These are phyloP conservation scores for Cantharis nigra DNA, from an alignment of 2,888 invertebrate genomes.

Conservation along the genomic window DNA sequence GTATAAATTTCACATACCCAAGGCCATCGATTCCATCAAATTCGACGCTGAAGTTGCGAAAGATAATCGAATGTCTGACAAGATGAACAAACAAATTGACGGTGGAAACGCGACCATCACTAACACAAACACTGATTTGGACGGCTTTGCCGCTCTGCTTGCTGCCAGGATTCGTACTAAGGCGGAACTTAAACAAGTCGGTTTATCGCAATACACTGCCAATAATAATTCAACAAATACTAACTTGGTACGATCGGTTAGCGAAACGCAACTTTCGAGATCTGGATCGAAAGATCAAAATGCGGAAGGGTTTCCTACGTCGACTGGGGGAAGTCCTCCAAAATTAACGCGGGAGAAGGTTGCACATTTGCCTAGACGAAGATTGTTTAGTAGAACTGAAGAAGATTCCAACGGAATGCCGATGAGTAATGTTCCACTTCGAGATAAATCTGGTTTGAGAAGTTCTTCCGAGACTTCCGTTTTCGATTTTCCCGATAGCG, in stretches of 20 bases:
- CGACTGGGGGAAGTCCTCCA: constrained; percentile 19
- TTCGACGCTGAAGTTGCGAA: constrained; percentile 56
- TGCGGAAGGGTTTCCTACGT: constrained; percentile 21
- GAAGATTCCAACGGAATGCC: constrained; percentile 48
- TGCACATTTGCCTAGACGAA: constrained; percentile 53
- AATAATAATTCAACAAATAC: constrained; percentile 32
- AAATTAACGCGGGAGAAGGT: constrained; percentile 19
- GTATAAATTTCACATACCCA: constrained; percentile 69
- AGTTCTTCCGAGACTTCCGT: constrained; percentile 68
- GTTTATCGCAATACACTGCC: constrained; percentile 36
- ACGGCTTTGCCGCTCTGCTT: constrained; percentile 65
- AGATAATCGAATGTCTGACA: constrained; percentile 26
- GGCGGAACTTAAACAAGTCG: constrained; percentile 74
- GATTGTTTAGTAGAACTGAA: constrained; percentile 67
- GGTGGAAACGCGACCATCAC: constrained; percentile 39
- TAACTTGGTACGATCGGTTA: constrained; percentile 35
- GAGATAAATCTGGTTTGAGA: constrained; percentile 58
- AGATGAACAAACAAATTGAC: constrained; percentile 34
- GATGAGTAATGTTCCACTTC: constrained; percentile 49
- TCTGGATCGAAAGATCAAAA: constrained; percentile 54
- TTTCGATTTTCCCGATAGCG: constrained; percentile 67
- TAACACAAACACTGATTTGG: constrained; percentile 51
- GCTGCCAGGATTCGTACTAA: constrained; percentile 82
- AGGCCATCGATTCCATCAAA: constrained; percentile 69
- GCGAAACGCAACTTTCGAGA: constrained; percentile 49